Evolutionary conservation across 2,888 invertebrate genomes (phyloP).

Genomic region (Sinotaia quadrata): DNA sequence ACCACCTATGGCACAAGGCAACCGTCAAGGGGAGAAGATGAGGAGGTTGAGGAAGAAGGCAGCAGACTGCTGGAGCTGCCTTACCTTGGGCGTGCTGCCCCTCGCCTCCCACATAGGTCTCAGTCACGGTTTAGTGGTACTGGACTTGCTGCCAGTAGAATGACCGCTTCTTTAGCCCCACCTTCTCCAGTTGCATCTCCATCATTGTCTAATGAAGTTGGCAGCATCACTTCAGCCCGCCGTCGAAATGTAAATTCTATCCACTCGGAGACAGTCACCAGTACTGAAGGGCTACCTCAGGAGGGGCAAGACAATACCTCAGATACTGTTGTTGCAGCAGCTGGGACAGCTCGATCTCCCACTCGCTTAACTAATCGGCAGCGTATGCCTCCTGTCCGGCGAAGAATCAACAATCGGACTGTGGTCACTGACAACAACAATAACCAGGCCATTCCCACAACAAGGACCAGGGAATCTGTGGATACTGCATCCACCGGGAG

Average conservation of each 20-base stretch:
- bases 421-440: conserved; percentile 33
- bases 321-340: neutral
- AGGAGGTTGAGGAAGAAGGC: neutral
- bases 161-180: neutral
- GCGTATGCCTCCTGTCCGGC: conserved; percentile 18
- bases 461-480: conserved; percentile 11
- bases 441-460: conserved; percentile 11
- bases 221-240: neutral
- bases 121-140: conserved; percentile 34
- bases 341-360: neutral
- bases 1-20: conserved; percentile 35
- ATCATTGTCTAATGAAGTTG: neutral
- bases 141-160: conserved; percentile 31
- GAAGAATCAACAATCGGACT: conserved; percentile 23
- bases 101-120: conserved; percentile 20
- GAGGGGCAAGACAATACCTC: neutral
- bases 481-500: neutral
- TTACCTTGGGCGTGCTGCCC: conserved; percentile 34
- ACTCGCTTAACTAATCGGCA: conserved; percentile 16
- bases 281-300: neutral
- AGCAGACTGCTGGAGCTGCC: conserved; percentile 25
- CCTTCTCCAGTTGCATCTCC: neutral
- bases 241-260: neutral
- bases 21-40: neutral
- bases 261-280: neutral